Percentiles rank a stretch among this genome's conserved stretches.
Evolutionary conservation across 2,797 vertebrate species (phyloP).

Genomic region (Pelochelys cantorii): DNA sequence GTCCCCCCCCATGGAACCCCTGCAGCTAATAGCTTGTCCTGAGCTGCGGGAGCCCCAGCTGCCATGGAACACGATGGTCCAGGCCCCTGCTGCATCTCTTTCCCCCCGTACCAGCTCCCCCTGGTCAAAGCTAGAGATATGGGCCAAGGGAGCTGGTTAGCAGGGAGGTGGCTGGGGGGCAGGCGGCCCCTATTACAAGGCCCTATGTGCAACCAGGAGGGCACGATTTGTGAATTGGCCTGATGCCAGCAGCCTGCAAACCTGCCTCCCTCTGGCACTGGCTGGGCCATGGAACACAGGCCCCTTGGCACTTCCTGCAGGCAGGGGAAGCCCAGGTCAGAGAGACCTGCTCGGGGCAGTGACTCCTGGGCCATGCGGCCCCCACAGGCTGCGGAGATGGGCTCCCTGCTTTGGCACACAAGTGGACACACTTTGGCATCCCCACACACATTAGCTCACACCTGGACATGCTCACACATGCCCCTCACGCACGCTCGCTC

Average conservation of each 20-base stretch:
- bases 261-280: not conserved
- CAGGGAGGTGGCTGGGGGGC: not conserved
- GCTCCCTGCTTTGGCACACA: not conserved
- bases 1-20: no score
- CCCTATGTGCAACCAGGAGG: not conserved
- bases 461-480: not conserved
- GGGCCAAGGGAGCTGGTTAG: not conserved
- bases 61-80: not conserved
- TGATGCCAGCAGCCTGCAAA: no score
- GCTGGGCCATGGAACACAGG: no score
- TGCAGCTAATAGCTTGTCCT: no score
- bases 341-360: no score
- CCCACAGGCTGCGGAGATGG: not conserved
- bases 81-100: not conserved
- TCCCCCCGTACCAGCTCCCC: not conserved
- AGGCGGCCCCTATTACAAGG: no score
- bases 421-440: not conserved
- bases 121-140: not conserved
- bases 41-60: no score
- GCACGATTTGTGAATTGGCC: not conserved
- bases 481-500: not conserved
- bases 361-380: no score
- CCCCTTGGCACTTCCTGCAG: not conserved
- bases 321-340: no score
- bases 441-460: not conserved